These are phyloP conservation scores for Shargacucullia verbasci DNA, from an alignment of 2,888 invertebrate genomes.

Conservation along the genomic window DNA sequence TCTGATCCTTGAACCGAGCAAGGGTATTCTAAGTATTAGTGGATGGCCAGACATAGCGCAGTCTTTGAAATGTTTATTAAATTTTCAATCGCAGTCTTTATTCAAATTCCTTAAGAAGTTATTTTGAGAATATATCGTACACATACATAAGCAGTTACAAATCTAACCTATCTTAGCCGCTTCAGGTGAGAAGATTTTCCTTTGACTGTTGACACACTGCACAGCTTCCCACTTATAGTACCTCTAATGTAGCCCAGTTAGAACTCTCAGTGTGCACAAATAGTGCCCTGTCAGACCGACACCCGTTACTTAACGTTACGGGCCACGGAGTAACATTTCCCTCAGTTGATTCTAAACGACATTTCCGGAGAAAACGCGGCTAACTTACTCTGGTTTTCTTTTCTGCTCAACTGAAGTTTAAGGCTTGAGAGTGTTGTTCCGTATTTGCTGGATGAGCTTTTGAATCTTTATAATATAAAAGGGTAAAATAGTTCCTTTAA, in stretches of 20 bases:
- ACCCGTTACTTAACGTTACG: constrained; percentile 29
- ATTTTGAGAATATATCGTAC: too few relatives aligned
- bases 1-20: neutral
- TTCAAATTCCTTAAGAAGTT: too few relatives aligned
- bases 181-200: constrained; percentile 15
- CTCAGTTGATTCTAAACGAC: constrained; percentile 44
- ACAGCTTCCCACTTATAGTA: constrained; percentile 12
- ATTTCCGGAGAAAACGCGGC: constrained; percentile 30
- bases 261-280: constrained; percentile 39
- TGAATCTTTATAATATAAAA: neutral
- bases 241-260: constrained; percentile 22
- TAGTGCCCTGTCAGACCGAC: constrained; percentile 33
- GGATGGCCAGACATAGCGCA: too few relatives aligned
- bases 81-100: too few relatives aligned
- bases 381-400: constrained; percentile 34
- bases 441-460: constrained; percentile 16
- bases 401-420: constrained; percentile 18
- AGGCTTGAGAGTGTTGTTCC: constrained; percentile 13
- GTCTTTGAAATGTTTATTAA: too few relatives aligned
- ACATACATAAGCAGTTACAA: too few relatives aligned
- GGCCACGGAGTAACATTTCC: constrained; percentile 40
- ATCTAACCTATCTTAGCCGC: too few relatives aligned
- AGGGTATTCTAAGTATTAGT: too few relatives aligned
- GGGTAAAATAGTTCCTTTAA: too few relatives aligned
- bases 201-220: constrained; percentile 6